Conservation (phyloP, 2,888 invertebrate species). For the Brachycybe producta region DNA sequence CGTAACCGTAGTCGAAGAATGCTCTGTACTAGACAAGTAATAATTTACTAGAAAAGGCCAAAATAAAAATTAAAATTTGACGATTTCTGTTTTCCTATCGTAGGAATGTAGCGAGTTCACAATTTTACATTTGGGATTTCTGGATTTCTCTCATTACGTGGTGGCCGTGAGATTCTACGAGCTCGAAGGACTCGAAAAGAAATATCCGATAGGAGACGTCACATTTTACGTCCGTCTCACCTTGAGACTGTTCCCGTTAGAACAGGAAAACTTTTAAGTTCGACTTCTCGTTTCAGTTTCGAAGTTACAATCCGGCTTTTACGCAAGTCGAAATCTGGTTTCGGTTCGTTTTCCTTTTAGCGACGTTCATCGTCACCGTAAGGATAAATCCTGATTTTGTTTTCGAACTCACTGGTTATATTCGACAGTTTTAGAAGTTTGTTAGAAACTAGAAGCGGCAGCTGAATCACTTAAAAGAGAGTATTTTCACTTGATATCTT, state of each 20-base stretch:
- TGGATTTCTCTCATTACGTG: constrained; percentile 77
- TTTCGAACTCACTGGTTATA: too few species aligned
- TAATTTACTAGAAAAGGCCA: constrained; percentile 12
- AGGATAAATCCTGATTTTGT: too few species aligned
- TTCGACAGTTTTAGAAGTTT: too few species aligned
- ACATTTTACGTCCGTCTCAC: constrained; percentile 28
- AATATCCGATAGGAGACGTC: constrained; percentile 70
- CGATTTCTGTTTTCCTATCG: constrained; percentile 19
- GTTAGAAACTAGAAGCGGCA: too few species aligned
- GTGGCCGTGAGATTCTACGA: constrained; percentile 73
- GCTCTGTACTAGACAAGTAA: constrained; percentile 50
- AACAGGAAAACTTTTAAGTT: neutral
- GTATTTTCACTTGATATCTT: too few species aligned
- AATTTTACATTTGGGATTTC: constrained; percentile 72
- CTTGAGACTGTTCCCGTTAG: neutral
- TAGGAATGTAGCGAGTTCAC: constrained; percentile 77
- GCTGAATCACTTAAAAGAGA: too few species aligned
- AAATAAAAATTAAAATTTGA: neutral
- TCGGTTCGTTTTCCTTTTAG: constrained; percentile 76
- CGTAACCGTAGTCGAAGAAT: constrained; percentile 73
- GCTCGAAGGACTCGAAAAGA: constrained; percentile 66
- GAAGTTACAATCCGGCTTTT: constrained; percentile 89
- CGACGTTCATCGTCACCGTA: constrained; percentile 76
- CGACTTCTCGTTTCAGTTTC: constrained; percentile 57
- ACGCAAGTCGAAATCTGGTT: constrained; percentile 97